A percentile compares a stretch with the other conserved stretches of the same genome.
Evolutionary conservation across 2,797 vertebrate species (phyloP).

Genomic region (Falco peregrinus): DNA sequence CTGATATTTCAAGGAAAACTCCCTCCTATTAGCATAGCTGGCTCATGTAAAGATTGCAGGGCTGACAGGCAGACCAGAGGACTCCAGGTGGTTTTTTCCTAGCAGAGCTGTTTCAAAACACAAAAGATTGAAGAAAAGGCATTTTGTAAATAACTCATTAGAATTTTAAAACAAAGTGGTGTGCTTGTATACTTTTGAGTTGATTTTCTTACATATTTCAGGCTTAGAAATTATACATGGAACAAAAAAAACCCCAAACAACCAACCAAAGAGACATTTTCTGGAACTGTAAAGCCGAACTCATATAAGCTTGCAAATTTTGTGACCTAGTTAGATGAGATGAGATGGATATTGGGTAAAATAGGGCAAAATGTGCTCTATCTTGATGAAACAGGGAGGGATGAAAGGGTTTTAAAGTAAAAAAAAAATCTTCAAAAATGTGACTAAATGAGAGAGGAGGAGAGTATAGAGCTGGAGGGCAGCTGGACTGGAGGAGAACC

Average conservation of each 20-base stretch:
- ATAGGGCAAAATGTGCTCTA: not conserved
- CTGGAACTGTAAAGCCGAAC: not conserved
- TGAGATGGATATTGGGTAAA: not conserved
- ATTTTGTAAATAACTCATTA: not conserved
- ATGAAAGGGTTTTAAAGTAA: not conserved
- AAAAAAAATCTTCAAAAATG: not conserved
- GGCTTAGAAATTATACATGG: not conserved
- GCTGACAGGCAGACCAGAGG: not conserved
- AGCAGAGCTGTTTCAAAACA: not conserved
- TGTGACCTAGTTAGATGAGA: conserved; percentile 7
- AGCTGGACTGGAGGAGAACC: not conserved
- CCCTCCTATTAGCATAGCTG: not conserved
- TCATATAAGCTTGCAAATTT: not conserved
- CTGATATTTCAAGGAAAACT: not conserved
- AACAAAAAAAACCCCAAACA: not conserved
- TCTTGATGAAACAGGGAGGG: not conserved
- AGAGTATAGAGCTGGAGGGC: not conserved
- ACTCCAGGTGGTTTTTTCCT: not conserved
- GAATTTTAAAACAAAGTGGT: not conserved
- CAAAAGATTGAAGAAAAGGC: rapidly evolving
- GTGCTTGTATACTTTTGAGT: not conserved
- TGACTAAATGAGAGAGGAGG: not conserved
- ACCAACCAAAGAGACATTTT: not conserved
- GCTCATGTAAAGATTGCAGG: rapidly evolving
- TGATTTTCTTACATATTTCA: not conserved